Percentiles rank a stretch among this genome's conserved stretches.
These are phyloP conservation scores for Drosophila athabasca DNA, from an alignment of 1,140 invertebrate genomes.

Conservation along the genomic window DNA sequence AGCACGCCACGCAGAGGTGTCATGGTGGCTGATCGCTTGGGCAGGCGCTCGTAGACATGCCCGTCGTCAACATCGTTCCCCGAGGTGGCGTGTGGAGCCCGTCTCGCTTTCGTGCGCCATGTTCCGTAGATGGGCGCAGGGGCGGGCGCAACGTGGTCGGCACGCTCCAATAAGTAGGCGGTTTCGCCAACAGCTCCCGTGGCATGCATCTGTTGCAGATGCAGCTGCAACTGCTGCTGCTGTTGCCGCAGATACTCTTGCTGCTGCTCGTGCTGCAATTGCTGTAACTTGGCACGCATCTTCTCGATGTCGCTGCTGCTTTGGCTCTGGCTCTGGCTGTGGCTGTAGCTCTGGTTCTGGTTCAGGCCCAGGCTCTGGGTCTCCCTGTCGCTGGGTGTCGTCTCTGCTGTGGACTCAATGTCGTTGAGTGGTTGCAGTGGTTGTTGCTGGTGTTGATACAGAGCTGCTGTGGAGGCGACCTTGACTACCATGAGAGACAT, in stretches of 20 bases:
- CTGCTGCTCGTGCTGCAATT: conserved; percentile 74
- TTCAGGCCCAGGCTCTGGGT: background rate
- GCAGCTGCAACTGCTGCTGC: conserved; percentile 65
- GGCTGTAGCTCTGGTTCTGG: conserved; percentile 25
- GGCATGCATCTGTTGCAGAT: conserved; percentile 68
- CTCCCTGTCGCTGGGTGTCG: background rate
- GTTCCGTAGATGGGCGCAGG: conserved; percentile 79
- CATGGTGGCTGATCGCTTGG: conserved; percentile 75
- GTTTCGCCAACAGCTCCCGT: conserved; percentile 61
- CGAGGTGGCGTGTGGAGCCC: conserved; percentile 64
- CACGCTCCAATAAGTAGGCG: conserved; percentile 83
- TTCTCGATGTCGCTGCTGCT: conserved; percentile 64
- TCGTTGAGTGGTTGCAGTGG: conserved; percentile 55
- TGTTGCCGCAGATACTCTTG: conserved; percentile 69
- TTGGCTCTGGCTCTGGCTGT: conserved; percentile 32
- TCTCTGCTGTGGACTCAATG: conserved; percentile 43
- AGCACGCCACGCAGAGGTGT: conserved; percentile 63
- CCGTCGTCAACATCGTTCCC: conserved; percentile 42
- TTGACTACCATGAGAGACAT: conserved; percentile 82
- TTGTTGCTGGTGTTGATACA: conserved; percentile 68
- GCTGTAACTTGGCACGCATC: conserved; percentile 78
- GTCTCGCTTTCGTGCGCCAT: conserved; percentile 83
- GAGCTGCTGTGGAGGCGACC: conserved; percentile 73
- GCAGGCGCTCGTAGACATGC: conserved; percentile 77
- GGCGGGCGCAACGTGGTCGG: conserved; percentile 49